Percentiles rank a stretch among this genome's conserved stretches.
These are phyloP conservation scores for Aphelenchoides avenae DNA, from an alignment of 1,140 invertebrate genomes.

Conservation along the genomic window DNA sequence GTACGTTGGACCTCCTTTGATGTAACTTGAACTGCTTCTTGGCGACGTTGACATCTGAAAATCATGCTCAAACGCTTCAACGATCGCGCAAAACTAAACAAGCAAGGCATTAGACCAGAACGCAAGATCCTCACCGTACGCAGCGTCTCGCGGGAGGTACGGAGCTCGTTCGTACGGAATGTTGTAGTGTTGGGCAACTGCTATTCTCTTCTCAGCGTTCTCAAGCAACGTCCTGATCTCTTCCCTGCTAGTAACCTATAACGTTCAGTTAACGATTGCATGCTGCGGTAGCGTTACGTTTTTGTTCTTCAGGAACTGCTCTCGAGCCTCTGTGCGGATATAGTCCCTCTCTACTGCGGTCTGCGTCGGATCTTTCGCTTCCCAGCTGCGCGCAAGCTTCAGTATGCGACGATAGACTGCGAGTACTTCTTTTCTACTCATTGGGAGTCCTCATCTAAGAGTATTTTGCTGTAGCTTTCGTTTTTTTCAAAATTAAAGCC, in stretches of 20 bases:
- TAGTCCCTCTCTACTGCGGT: constrained; percentile 19
- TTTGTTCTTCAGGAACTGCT: constrained; percentile 23
- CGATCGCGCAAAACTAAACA: background rate
- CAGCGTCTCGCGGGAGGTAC: constrained; percentile 16
- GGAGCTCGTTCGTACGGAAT: constrained; percentile 22
- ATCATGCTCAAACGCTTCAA: background rate
- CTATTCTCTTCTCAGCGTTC: constrained; percentile 25
- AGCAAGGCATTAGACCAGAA: background rate
- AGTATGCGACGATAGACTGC: constrained; percentile 18
- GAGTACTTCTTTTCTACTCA: constrained; percentile 19
- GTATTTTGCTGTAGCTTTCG: too few relatives aligned
- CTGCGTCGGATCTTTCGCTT: constrained; percentile 19
- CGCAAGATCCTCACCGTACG: constrained; percentile 8
- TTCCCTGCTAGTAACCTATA: constrained; percentile 16
- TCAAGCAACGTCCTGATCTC: constrained; percentile 26
- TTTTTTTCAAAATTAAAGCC: too few relatives aligned
- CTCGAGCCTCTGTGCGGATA: constrained; percentile 19
- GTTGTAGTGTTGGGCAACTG: constrained; percentile 18
- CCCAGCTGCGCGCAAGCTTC: constrained; percentile 17
- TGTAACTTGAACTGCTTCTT: constrained; percentile 12
- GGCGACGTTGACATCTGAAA: background rate
- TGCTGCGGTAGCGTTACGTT: constrained; percentile 10
- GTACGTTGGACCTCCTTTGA: too few relatives aligned
- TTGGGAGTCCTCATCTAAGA: constrained; percentile 5
- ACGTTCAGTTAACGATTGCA: background rate